Percentiles rank a stretch among this genome's conserved stretches.
phyloP scores from a whole-genome alignment of 1,140 invertebrate species.

The Capitella teleta region DNA sequence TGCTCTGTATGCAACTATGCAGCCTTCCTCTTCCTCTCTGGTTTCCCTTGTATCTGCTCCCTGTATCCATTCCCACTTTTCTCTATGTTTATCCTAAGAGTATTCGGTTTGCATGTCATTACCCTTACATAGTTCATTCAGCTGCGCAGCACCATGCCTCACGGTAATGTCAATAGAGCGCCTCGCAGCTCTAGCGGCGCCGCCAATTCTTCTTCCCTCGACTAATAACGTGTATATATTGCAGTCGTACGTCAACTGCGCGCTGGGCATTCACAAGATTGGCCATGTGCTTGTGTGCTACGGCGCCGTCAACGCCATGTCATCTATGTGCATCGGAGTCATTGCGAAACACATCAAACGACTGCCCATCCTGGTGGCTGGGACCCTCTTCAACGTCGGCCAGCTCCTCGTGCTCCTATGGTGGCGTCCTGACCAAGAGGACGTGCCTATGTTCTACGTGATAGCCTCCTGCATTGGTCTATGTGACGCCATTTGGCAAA shows the following conservation, averaged over 20 bases:
- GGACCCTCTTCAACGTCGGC: conserved; percentile 38
- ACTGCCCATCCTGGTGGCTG: conserved; percentile 34
- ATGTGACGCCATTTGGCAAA: conserved; percentile 44
- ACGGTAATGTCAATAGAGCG: too few relatives aligned
- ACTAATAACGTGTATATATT: conserved; percentile 20
- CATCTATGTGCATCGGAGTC: conserved; percentile 33
- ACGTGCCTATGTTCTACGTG: conserved; percentile 43
- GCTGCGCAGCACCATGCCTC: too few relatives aligned
- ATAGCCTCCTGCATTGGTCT: conserved; percentile 40
- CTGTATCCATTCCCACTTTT: too few relatives aligned
- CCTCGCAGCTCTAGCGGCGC: too few relatives aligned
- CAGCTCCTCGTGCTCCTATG: conserved; percentile 38
- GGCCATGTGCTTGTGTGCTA: conserved; percentile 39
- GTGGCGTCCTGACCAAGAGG: conserved; percentile 35
- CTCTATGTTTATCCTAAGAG: too few relatives aligned
- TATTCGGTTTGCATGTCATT: too few relatives aligned
- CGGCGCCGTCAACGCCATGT: conserved; percentile 35
- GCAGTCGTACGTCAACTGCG: conserved; percentile 41
- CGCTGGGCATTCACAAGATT: conserved; percentile 36
- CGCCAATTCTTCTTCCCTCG: too few relatives aligned
- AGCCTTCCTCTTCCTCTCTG: too few relatives aligned
- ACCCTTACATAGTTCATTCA: too few relatives aligned
- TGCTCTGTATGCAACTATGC: too few relatives aligned
- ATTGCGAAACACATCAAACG: conserved; percentile 38
- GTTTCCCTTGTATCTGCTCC: too few relatives aligned